A percentile compares a stretch with the other conserved stretches of the same genome.
Conservation (phyloP, 2,888 invertebrate genomes). For the Polyommatus icarus region DNA sequence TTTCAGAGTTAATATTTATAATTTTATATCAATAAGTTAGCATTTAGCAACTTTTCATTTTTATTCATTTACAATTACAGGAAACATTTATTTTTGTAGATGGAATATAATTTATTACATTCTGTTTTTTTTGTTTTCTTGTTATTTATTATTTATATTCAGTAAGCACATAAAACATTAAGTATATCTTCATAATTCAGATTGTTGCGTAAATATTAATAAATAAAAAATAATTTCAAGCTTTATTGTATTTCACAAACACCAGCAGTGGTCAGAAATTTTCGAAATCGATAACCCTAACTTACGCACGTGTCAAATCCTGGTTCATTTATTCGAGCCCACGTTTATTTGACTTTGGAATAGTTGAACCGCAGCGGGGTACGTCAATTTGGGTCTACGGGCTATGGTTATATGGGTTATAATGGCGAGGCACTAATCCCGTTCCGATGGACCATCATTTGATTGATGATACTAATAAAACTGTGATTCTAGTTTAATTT, state of each 20-base stretch:
- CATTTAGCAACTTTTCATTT: too few relatives aligned
- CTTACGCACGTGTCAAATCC: constrained; percentile 65
- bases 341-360: constrained; percentile 75
- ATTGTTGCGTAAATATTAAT: neutral
- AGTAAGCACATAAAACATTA: too few relatives aligned
- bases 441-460: constrained; percentile 67
- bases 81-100: too few relatives aligned
- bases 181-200: neutral
- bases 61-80: too few relatives aligned
- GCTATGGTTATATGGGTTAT: constrained; percentile 53
- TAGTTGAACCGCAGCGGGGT: constrained; percentile 53
- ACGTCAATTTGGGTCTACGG: constrained; percentile 51
- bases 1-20: too few relatives aligned
- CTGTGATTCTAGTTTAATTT: constrained; percentile 79
- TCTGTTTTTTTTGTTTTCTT: too few relatives aligned
- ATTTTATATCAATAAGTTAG: too few relatives aligned
- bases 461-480: constrained; percentile 80
- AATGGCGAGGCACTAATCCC: constrained; percentile 51
- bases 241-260: neutral
- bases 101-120: too few relatives aligned
- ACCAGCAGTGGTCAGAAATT: neutral
- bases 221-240: neutral
- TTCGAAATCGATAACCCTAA: constrained; percentile 42
- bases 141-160: too few relatives aligned
- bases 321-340: constrained; percentile 73